A percentile compares a stretch with the other conserved stretches of the same genome.
These are phyloP conservation scores for Papilio dardanus DNA, from an alignment of 1,140 invertebrate species.

Conservation along the genomic window DNA sequence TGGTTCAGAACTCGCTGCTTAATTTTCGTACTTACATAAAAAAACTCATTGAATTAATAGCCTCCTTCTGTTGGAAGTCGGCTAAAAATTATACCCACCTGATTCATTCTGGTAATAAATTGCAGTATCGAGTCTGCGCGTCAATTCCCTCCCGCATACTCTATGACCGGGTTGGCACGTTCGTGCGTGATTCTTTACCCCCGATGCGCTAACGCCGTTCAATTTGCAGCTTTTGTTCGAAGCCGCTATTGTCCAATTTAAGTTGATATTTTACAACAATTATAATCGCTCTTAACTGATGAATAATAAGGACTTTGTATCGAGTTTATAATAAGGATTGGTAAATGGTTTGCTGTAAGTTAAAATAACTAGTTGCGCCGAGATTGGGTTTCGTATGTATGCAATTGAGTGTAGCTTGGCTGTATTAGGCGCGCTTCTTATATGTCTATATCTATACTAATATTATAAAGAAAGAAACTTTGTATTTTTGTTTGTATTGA, in stretches of 20 bases:
- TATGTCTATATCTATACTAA: too few relatives aligned
- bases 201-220: slow-evolving; percentile 50
- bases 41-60: too few relatives aligned
- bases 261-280: slow-evolving; percentile 20
- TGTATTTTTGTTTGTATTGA: too few relatives aligned
- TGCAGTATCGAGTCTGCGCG: background rate
- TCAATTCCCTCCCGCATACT: slow-evolving; percentile 21
- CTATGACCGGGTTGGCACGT: slow-evolving; percentile 39
- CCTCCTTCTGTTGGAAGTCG: too few relatives aligned
- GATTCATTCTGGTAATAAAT: too few relatives aligned
- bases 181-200: slow-evolving; percentile 44
- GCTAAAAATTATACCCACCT: too few relatives aligned
- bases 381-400: slow-evolving; percentile 43
- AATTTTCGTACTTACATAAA: too few relatives aligned
- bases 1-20: too few relatives aligned
- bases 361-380: slow-evolving; percentile 42
- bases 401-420: background rate
- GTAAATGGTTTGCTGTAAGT: slow-evolving; percentile 42
- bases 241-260: slow-evolving; percentile 43
- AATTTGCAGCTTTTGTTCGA: slow-evolving; percentile 53
- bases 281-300: slow-evolving; percentile 21
- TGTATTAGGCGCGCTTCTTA: background rate
- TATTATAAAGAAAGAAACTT: too few relatives aligned
- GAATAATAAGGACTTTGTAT: slow-evolving; percentile 28
- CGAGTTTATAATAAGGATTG: slow-evolving; percentile 21